phyloP scores from a whole-genome alignment of 2,888 invertebrate genomes.

The Eupeodes latifasciatus region DNA sequence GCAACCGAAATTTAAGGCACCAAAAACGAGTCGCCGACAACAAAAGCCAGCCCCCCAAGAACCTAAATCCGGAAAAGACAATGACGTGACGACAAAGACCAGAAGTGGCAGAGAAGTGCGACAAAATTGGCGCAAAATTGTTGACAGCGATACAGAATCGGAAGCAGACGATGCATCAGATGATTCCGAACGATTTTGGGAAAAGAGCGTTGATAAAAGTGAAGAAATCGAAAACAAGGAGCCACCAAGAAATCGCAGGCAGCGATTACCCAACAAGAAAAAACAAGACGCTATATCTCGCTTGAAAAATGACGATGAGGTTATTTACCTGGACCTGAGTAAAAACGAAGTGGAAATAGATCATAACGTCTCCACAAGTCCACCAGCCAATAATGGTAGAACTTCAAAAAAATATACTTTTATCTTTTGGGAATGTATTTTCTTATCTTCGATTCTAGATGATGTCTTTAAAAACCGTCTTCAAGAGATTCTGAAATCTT shows the following conservation, averaged over 20 bases:
- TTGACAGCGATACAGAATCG: slow-evolving; percentile 78
- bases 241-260: slow-evolving; percentile 11
- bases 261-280: not conserved
- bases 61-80: not conserved
- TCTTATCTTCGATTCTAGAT: slow-evolving; percentile 73
- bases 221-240: slow-evolving; percentile 58
- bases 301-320: slow-evolving; percentile 50
- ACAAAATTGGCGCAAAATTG: slow-evolving; percentile 78
- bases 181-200: slow-evolving; percentile 78
- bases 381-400: slow-evolving; percentile 79
- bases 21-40: not conserved
- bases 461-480: slow-evolving; percentile 78
- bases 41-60: not conserved
- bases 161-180: slow-evolving; percentile 79
- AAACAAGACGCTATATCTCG: slow-evolving; percentile 28
- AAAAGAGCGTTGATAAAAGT: slow-evolving; percentile 34
- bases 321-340: slow-evolving; percentile 82
- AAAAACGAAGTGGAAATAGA: slow-evolving; percentile 80
- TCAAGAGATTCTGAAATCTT: slow-evolving; percentile 80
- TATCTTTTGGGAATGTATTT: not conserved
- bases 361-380: slow-evolving; percentile 75
- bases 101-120: slow-evolving; percentile 73
- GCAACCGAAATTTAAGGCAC: slow-evolving; percentile 12
- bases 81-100: slow-evolving; percentile 12
- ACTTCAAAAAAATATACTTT: not conserved